A percentile compares a stretch with the other conserved stretches of the same genome.
These are phyloP conservation scores for Melieria picta DNA, from an alignment of 2,888 invertebrate genomes.

Conservation along the genomic window DNA sequence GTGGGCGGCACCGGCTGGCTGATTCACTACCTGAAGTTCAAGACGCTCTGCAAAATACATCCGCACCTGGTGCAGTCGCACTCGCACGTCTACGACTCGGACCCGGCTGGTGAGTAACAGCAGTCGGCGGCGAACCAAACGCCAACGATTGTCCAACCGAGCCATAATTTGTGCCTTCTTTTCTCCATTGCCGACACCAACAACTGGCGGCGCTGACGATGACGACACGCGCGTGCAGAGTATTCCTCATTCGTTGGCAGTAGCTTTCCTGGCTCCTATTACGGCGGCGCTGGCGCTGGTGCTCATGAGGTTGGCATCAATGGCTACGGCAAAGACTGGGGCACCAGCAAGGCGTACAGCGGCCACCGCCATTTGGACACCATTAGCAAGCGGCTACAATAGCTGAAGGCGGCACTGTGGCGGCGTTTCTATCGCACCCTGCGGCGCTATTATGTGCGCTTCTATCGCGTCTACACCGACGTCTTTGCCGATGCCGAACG, in stretches of 20 bases:
- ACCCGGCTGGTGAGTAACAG: conserved; percentile 54
- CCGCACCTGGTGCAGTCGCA: conserved; percentile 63
- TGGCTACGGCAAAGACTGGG: conserved; percentile 60
- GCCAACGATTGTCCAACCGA: not conserved
- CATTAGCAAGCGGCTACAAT: conserved; percentile 57
- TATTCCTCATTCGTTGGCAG: conserved; percentile 62
- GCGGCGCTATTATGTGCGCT: conserved; percentile 40
- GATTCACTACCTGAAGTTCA: conserved; percentile 62
- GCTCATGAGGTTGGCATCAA: conserved; percentile 54
- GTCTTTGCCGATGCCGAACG: not conserved
- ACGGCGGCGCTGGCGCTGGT: conserved; percentile 49
- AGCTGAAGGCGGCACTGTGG: conserved; percentile 35
- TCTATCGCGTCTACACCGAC: conserved; percentile 33
- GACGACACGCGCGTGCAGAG: conserved; percentile 47
- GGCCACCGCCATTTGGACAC: conserved; percentile 60
- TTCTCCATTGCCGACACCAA: not conserved
- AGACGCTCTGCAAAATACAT: conserved; percentile 63
- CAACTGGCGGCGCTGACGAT: conserved; percentile 14
- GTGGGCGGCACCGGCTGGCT: conserved; percentile 61
- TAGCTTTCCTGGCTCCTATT: conserved; percentile 52
- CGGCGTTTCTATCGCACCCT: conserved; percentile 36
- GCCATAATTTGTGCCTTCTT: not conserved
- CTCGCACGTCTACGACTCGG: conserved; percentile 62
- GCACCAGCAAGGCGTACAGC: conserved; percentile 58
- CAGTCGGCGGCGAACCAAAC: not conserved